A percentile compares a stretch with the other conserved stretches of the same genome.
Conservation (phyloP, 2,797 vertebrate genomes). For the Notamacropus eugenii region DNA sequence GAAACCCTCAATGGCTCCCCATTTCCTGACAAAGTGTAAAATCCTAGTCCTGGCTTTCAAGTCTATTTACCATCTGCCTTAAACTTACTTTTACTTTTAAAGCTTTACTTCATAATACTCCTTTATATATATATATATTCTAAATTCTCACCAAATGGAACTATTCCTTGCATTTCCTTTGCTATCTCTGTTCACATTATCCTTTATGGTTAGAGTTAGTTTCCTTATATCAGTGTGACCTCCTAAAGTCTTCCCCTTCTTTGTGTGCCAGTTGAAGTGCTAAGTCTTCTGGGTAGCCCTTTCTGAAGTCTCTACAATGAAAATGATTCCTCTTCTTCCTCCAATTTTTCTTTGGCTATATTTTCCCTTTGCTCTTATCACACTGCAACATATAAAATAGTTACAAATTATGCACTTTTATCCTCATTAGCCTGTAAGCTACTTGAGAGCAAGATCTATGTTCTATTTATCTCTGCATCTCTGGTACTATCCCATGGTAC, state of each 20-base stretch:
- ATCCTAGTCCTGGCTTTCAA: neutral
- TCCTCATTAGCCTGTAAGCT: neutral
- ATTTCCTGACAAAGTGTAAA: neutral
- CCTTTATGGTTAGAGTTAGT: neutral
- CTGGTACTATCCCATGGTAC: neutral
- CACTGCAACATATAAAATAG: neutral
- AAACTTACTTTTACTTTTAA: neutral
- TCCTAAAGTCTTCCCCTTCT: neutral
- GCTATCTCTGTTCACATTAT: neutral
- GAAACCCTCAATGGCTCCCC: neutral
- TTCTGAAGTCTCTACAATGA: neutral
- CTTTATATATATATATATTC: neutral
- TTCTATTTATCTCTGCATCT: neutral
- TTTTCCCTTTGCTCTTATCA: neutral
- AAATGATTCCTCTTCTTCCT: neutral
- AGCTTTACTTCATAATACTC: neutral
- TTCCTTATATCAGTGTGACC: neutral
- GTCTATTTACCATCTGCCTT: neutral
- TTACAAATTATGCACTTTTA: neutral
- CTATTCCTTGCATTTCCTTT: neutral
- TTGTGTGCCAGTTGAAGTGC: neutral
- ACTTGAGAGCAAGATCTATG: neutral
- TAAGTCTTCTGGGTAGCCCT: neutral
- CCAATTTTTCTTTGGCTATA: neutral
- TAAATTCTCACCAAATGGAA: neutral